Evolutionary conservation across 2,113 vertebrate species (phyloP), one percentile per base, ranked within the genome.

Genomic region (Alaudala cheleensis): DNA sequence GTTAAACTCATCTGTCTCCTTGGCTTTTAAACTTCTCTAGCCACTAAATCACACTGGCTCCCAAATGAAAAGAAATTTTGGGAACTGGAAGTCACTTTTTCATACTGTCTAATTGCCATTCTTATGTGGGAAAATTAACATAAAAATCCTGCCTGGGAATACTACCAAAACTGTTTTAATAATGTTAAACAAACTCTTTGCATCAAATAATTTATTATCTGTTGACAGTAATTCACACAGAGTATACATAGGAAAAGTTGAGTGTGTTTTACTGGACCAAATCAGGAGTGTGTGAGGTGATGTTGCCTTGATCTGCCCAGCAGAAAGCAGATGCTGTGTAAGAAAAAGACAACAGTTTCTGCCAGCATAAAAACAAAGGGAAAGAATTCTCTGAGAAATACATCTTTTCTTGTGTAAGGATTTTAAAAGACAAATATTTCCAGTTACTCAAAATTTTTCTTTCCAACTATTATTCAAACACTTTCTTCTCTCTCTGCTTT

Each of bases 1-100:
- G 39, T 39, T 78, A 66, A 76, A 87, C 45, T 80, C 58, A 49
- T 66, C 81, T 87, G 70, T 31, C 88, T 95, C 90, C 73, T 65
- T 37, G 91, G 81, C 50, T 90, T 83, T 86, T 83, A 79, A 74
- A 92, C 87, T 51, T 53, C 66, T 88, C 84, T 95, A 87, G 88
- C 67, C 25, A 2, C 67, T 70, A 92, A 92, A 93, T 90, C 77
- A 60, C 77, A 83, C 39, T 90, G 83, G 61, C 76, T 96, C 88
- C 73, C 82, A 95, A 72, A 90, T 23, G 50, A 97, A 96, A 94
- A 10, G 11, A 91, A 88, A 93, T 50, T 66, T 74, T 94, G 69
- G 87, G 57, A 96, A 71, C 54, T 28, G 18, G 44, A 94, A 97
- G 85, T 88, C 87, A 70, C 77, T n/a, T 79, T 86, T 67, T 92